Conservation (phyloP, 2,113 vertebrate species). For the Hiodon alosoides region DNA sequence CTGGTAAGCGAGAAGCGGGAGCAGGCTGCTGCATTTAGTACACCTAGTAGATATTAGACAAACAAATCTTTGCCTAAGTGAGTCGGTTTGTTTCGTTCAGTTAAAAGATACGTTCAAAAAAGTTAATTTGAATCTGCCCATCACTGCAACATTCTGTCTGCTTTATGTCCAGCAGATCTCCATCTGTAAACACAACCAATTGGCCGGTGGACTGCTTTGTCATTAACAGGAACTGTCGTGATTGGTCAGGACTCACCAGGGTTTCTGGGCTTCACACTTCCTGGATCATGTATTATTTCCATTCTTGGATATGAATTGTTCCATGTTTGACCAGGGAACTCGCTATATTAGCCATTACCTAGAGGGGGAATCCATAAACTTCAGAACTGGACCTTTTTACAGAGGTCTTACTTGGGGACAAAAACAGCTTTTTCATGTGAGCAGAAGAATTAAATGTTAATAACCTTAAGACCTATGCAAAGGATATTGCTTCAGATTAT, state of each 20-base stretch:
- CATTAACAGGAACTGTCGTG: neutral
- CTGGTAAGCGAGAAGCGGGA: too few relatives aligned
- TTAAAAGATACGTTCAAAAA: too few relatives aligned
- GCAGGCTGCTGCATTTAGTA: too few relatives aligned
- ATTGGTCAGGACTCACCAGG: conserved; percentile 7
- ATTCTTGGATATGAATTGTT: conserved; percentile 26
- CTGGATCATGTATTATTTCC: conserved; percentile 31
- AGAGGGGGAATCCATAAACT: conserved; percentile 22
- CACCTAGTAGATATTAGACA: too few relatives aligned
- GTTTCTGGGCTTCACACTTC: conserved; percentile 26
- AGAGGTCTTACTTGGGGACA: conserved; percentile 13
- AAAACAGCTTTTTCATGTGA: neutral
- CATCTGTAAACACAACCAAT: neutral
- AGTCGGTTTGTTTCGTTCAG: too few relatives aligned
- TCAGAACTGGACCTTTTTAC: conserved; percentile 13
- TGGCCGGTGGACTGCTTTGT: neutral
- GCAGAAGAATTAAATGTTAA: conserved; percentile 12
- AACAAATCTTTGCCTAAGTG: too few relatives aligned
- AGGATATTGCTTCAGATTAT: neutral
- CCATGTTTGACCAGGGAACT: conserved; percentile 33
- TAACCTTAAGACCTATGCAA: conserved; percentile 1
- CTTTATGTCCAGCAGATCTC: neutral
- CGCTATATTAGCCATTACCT: conserved; percentile 34
- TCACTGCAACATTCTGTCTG: neutral
- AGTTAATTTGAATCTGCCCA: too few relatives aligned